Evolutionary conservation across 2,113 vertebrate species (phyloP).

Genomic region (Hypocryptadius cinnamomeus): DNA sequence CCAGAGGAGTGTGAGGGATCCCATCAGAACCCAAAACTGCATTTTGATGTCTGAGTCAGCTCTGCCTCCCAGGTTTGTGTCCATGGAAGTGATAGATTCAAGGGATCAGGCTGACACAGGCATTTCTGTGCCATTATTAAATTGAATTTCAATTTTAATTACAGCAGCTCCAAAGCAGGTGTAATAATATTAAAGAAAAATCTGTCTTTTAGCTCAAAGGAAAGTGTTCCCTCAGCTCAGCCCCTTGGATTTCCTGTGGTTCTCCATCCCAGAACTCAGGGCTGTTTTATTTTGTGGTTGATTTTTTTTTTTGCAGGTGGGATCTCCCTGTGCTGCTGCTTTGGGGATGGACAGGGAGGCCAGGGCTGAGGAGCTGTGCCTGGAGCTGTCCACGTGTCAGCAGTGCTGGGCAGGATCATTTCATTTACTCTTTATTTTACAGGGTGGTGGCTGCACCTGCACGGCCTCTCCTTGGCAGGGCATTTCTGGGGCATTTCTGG

Average conservation of each 20-base stretch:
- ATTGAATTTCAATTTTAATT: background rate
- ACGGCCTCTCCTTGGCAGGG: background rate
- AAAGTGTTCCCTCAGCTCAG: background rate
- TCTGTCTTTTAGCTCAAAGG: background rate
- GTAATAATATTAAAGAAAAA: background rate
- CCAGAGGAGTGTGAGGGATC: background rate
- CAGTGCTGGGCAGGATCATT: background rate
- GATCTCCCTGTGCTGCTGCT: background rate
- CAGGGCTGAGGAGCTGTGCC: background rate
- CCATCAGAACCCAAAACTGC: background rate
- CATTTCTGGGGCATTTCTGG: background rate
- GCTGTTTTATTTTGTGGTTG: background rate
- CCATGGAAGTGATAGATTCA: background rate
- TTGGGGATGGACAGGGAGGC: background rate
- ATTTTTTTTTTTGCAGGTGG: background rate
- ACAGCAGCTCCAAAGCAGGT: background rate
- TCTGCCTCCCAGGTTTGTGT: rapidly evolving
- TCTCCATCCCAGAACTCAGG: background rate
- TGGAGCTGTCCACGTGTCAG: background rate
- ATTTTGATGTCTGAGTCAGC: background rate
- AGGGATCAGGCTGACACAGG: background rate
- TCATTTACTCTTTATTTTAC: background rate
- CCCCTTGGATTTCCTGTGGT: background rate
- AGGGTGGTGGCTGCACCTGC: background rate
- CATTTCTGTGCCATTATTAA: background rate